Evolutionary conservation across 2,113 vertebrate genomes (phyloP), one percentile per base, ranked within the genome.

Genomic region (Vombatus ursinus): DNA sequence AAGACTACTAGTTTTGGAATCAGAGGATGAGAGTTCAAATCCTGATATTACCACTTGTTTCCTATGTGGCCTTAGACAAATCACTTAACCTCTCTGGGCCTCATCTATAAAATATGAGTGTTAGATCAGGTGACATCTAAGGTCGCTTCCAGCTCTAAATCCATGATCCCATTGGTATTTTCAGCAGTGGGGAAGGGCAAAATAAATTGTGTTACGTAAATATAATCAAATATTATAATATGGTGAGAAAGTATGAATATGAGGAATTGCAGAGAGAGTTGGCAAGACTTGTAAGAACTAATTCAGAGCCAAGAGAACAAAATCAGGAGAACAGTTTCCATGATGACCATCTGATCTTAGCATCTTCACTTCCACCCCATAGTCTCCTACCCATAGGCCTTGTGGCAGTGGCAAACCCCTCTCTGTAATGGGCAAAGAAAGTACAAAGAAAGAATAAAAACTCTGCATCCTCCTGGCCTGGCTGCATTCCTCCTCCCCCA

Each of bases 371-470:
- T 68, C 61, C 3, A 68, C 14, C 31, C 3, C 31, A 14, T 37
- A 37, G 31, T 16, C 61, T 37, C 28, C 16, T 68, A 68, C 31
- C 48, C 91, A 57, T 37, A 89, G 48, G 90, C 53, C 90, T 90
- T 10, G 49, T 25, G 52, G 52, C 22, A 31, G 61, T 90, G 61
- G 48, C 94, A 93, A 93, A 91, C 24, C 54, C 49, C 68, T 91
- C n/a, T 95, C 90, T 77, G 50, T 57, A 53, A 94, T 95, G 93
- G 53, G 52, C 22, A 4, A 52, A 52, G 52, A 52, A 19, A 52
- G 52, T 6, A 53, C 95, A 91, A 91, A 90, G 50, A 95, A 96
- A 53, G 96, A 95, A 95, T 48, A 84, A 94, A 97, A 95, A 93
- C 47, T 94, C 92, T 52, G 89, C 57, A 50, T 0, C n/a, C 94